Evolutionary conservation across 2,888 invertebrate species (phyloP).

Genomic region (Palloptera scutellata): DNA sequence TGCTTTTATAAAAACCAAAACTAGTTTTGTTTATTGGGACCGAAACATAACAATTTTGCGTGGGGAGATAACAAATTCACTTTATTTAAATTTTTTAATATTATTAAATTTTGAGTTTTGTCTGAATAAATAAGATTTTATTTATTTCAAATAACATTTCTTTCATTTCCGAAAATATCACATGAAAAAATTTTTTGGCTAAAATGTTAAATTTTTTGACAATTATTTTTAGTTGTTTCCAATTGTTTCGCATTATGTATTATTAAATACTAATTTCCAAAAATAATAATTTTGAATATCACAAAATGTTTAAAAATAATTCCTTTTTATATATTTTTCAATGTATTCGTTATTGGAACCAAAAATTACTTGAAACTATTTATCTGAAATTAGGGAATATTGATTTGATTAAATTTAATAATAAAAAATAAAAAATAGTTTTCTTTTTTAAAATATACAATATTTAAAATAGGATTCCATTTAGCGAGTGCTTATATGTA

Average conservation of each 20-base stretch:
- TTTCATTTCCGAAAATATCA: constrained; percentile 44
- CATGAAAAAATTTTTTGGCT: constrained; percentile 32
- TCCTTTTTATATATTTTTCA: constrained; percentile 28
- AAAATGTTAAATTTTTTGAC: constrained; percentile 13
- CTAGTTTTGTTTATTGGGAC: constrained; percentile 32
- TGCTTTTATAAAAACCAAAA: constrained; percentile 24
- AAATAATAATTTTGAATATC: constrained; percentile 60
- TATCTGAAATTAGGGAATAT: constrained; percentile 22
- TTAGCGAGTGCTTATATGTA: constrained; percentile 19
- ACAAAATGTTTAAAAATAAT: constrained; percentile 59
- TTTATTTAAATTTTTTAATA: constrained; percentile 35
- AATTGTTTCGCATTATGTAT: constrained; percentile 30
- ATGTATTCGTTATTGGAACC: constrained; percentile 9
- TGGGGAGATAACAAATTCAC: constrained; percentile 38
- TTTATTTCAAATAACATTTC: constrained; percentile 28
- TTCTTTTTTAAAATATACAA: constrained; percentile 4
- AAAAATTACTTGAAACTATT: not conserved
- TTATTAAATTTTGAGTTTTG: no score
- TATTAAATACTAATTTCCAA: constrained; percentile 42
- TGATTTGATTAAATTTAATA: constrained; percentile 28
- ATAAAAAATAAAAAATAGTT: constrained; percentile 1
- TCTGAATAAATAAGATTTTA: constrained; percentile 34
- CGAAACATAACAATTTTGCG: constrained; percentile 57
- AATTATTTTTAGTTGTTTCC: constrained; percentile 28
- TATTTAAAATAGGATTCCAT: constrained; percentile 21